phyloP scores from a whole-genome alignment of 2,888 invertebrate species.

The Phengaris alcon region DNA sequence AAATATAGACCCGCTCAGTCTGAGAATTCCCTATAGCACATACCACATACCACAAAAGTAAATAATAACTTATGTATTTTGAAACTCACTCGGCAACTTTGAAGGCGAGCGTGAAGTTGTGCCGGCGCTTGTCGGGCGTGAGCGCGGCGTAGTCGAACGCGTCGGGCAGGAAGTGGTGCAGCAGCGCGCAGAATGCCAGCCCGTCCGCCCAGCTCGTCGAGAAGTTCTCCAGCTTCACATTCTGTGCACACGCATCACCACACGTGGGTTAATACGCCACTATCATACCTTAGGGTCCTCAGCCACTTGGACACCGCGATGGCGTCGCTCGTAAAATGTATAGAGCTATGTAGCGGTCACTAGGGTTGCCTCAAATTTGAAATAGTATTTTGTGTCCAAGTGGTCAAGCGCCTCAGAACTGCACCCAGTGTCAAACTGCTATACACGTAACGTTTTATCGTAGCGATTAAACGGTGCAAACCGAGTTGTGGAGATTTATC shows the following conservation, averaged over 20 bases:
- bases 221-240: slow-evolving; percentile 98
- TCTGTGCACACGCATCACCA: slow-evolving; percentile 76
- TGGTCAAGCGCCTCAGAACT: background rate
- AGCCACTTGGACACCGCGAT: background rate
- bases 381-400: background rate
- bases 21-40: too few species aligned
- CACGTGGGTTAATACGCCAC: background rate
- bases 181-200: slow-evolving; percentile 98
- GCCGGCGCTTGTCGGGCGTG: slow-evolving; percentile 91
- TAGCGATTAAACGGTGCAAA: too few species aligned
- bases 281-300: background rate
- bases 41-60: background rate
- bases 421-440: too few species aligned
- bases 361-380: too few species aligned
- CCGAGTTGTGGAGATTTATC: too few species aligned
- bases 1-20: too few species aligned
- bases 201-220: slow-evolving; percentile 99
- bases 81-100: slow-evolving; percentile 95
- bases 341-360: too few species aligned
- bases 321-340: too few species aligned
- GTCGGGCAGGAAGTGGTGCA: slow-evolving; percentile 98
- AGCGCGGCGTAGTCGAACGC: slow-evolving; percentile 96
- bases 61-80: too few species aligned
- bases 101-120: slow-evolving; percentile 99
- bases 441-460: too few species aligned